These are phyloP conservation scores for Gymnoscopelus microlampas DNA, from an alignment of 2,797 vertebrate species.

Conservation along the genomic window DNA sequence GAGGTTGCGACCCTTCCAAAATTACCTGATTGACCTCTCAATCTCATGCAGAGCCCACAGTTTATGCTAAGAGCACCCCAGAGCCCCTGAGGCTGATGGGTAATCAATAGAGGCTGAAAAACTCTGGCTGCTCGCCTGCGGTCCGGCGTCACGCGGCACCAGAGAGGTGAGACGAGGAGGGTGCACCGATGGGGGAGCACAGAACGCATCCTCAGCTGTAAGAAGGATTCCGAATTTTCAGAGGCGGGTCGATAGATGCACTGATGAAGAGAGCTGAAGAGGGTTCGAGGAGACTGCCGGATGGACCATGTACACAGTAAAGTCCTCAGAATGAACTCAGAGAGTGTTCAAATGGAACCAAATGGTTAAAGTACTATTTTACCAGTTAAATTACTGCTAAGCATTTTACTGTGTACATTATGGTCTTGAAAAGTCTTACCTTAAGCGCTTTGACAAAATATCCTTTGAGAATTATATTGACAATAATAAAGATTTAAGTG, in stretches of 20 bases:
- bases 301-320: not conserved
- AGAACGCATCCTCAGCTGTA: conserved; percentile 18
- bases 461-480: too few species aligned
- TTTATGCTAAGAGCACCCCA: conserved; percentile 32
- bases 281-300: conserved; percentile 6
- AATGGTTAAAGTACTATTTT: too few species aligned
- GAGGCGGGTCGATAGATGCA: conserved; percentile 29
- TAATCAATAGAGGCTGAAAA: conserved; percentile 47
- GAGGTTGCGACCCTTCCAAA: conserved; percentile 32
- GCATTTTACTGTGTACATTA: not conserved
- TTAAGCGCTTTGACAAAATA: too few species aligned
- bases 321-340: too few species aligned
- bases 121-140: conserved; percentile 38
- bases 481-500: too few species aligned
- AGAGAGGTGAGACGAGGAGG: conserved; percentile 23
- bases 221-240: conserved; percentile 28
- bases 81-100: conserved; percentile 37
- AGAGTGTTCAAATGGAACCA: too few species aligned
- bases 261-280: conserved; percentile 37
- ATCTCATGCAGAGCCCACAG: conserved; percentile 43
- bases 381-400: too few species aligned
- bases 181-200: conserved; percentile 7
- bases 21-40: conserved; percentile 48
- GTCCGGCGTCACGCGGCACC: conserved; percentile 14
- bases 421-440: too few species aligned